Evolutionary conservation across 2,888 invertebrate genomes (phyloP).

Genomic region (Pristionchus entomophagus): DNA sequence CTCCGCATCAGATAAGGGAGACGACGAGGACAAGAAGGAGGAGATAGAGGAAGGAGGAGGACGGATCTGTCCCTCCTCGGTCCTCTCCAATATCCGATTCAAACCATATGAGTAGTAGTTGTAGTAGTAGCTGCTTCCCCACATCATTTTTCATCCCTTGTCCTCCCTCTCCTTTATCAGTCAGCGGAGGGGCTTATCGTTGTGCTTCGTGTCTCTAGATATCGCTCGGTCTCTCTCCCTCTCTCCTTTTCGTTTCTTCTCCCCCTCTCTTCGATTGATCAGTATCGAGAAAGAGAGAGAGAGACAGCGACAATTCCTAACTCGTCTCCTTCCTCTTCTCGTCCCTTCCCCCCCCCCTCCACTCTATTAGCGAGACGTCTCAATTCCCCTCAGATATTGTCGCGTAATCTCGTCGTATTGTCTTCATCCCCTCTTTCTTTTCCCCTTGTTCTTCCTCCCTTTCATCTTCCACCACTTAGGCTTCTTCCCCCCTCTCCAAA

Average conservation of each 20-base stretch:
- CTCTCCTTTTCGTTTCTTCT: constrained; percentile 9
- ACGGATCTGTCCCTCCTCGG: neutral
- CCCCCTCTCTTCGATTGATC: constrained; percentile 21
- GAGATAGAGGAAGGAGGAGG: neutral
- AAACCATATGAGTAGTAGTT: constrained; percentile 45
- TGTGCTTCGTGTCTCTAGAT: neutral
- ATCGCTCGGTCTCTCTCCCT: neutral
- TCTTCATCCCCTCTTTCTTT: neutral
- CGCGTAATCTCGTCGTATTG: neutral
- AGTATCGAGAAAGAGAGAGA: constrained; percentile 35
- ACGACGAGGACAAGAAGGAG: neutral
- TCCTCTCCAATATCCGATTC: constrained; percentile 41
- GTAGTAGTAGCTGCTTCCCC: neutral
- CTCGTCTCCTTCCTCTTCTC: neutral
- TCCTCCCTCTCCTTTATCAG: neutral
- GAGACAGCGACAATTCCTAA: constrained; percentile 31
- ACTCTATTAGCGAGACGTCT: neutral
- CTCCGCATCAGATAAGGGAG: neutral
- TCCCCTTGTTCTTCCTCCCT: neutral
- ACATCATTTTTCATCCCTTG: neutral
- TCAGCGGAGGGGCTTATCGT: neutral
- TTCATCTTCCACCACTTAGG: constrained; percentile 31
- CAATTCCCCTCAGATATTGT: neutral
- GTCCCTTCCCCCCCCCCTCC: neutral
- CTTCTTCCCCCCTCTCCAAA: constrained; percentile 19